Evolutionary conservation across 2,113 vertebrate species (phyloP), one percentile per base, ranked within the genome.

Genomic region (Emydura subglobosa): DNA sequence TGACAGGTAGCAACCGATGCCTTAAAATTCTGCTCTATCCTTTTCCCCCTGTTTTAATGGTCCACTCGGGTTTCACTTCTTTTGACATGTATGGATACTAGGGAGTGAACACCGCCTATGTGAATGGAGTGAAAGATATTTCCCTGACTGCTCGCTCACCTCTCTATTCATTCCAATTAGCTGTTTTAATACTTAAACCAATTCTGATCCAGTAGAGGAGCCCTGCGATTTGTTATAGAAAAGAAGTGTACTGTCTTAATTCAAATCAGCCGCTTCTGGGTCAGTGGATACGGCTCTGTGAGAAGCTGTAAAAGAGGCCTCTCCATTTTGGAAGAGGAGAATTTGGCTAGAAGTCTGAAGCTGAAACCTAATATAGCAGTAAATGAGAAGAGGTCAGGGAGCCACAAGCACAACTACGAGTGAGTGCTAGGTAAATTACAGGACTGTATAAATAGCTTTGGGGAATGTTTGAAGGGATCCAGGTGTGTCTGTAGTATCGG

Each of bases 381-480:
- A 81, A 96, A 85, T 76, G 13, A n/a, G 88, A 87, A 88, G 79
- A 93, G 81, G 85, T 83, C 81, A 72, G 86, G 27, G 55, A 72
- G 83, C 31, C n/a, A 55, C 68, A 92, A 87, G 47, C 7, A 57
- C 16, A 89, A 79, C n/a, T 88, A 57, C 47, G 74, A 90, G 65
- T 44, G 68, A 90, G 55, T 42, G 1, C 82, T 68, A 90, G 72
- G 80, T 78, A 92, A 55, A 1, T 87, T 94, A 85, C 9, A 79
- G 82, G 51, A 94, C n/a, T 79, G 55, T 86, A 31, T 85, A 87
- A 94, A 88, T 96, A 91, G 72, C 57, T 82, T 65, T 91, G 74
- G 34, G 50, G 76, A 54, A 50, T 49, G 13, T 91, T 93, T 93
- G 81, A 59, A 79, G 94, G 84, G 14, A 42, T 31, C 34, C 57